Conservation (phyloP, 2,113 vertebrate genomes). For the Laterallus jamaicensis region DNA sequence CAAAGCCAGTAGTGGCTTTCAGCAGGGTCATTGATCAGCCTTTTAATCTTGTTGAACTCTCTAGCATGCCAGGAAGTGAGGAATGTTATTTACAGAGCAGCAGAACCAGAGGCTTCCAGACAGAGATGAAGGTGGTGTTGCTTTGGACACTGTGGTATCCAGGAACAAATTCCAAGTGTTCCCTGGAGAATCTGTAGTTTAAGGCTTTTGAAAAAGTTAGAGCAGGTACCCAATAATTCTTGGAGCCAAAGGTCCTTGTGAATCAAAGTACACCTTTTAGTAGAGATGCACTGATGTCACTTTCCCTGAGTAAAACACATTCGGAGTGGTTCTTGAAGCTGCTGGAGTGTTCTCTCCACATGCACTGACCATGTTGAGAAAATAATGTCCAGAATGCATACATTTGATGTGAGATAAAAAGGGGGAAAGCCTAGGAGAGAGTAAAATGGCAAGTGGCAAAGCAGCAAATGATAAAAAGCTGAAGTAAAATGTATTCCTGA, state of each 20-base stretch:
- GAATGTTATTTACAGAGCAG: neutral
- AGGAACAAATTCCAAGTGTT: neutral
- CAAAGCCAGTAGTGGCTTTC: neutral
- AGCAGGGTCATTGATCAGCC: neutral
- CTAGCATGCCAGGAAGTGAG: neutral
- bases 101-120: neutral
- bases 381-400: neutral
- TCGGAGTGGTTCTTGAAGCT: neutral
- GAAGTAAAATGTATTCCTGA: neutral
- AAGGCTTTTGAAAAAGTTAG: neutral
- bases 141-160: neutral
- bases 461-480: neutral
- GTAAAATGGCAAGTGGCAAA: neutral
- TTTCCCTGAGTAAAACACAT: neutral
- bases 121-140: neutral
- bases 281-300: neutral
- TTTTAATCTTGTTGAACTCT: neutral
- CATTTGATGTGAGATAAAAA: neutral
- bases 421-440: neutral
- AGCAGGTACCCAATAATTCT: neutral
- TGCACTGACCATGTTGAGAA: neutral
- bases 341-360: neutral
- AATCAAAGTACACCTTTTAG: neutral
- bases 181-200: neutral
- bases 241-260: neutral